phyloP scores from a whole-genome alignment of 2,797 vertebrate genomes.

The Taenioides sp. region DNA sequence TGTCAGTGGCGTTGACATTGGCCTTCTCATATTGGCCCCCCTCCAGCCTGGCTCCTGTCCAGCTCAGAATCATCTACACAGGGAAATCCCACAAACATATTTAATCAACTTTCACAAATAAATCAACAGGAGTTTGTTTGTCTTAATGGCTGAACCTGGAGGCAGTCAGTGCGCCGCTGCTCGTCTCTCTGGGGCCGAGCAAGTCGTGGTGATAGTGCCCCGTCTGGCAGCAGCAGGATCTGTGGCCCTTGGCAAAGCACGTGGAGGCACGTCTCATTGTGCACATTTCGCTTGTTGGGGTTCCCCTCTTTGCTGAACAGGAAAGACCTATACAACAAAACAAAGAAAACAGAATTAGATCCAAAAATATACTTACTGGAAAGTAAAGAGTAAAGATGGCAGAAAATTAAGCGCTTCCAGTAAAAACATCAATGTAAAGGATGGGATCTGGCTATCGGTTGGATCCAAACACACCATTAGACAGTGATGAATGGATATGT shows the following conservation, averaged over 20 bases:
- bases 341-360: constrained; percentile 6
- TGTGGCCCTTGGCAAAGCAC: constrained; percentile 96
- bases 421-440: constrained; percentile 61
- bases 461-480: neutral
- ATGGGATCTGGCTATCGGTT: constrained; percentile 38
- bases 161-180: constrained; percentile 90
- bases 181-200: constrained; percentile 89
- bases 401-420: constrained; percentile 52
- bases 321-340: constrained; percentile 83
- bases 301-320: constrained; percentile 97
- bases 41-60: constrained; percentile 97
- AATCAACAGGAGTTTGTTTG: neutral
- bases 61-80: constrained; percentile 92
- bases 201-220: constrained; percentile 91
- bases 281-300: constrained; percentile 96
- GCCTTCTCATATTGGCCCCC: constrained; percentile 94
- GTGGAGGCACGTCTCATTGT: constrained; percentile 97
- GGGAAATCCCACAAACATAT: constrained; percentile 16
- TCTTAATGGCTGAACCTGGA: constrained; percentile 60
- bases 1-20: constrained; percentile 93
- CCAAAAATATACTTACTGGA: neutral
- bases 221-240: constrained; percentile 91
- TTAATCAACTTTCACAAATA: neutral
- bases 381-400: constrained; percentile 19
- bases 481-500: constrained; percentile 41